Conservation (phyloP, 2,113 vertebrate genomes). For the Anas platyrhynchos region DNA sequence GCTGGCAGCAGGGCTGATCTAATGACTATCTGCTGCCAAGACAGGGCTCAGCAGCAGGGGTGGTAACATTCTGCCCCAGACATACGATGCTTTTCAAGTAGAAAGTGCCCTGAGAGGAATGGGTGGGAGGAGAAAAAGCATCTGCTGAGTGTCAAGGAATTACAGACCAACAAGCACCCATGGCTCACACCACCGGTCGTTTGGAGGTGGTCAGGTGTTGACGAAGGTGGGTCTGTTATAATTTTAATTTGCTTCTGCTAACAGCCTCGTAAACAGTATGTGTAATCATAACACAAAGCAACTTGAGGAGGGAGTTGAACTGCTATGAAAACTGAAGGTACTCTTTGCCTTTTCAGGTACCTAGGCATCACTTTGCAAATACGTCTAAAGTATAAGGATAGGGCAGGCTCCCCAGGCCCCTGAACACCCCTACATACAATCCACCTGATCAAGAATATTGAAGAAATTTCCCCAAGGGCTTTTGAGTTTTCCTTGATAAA, state of each 20-base stretch:
- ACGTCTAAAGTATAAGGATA: not conserved
- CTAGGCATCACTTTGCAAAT: not conserved
- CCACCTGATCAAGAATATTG: not conserved
- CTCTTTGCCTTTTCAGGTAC: not conserved
- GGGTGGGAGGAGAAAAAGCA: not conserved
- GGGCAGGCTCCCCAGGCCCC: not conserved
- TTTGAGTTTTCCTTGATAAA: not conserved
- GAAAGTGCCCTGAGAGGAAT: not conserved
- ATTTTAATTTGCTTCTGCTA: not conserved
- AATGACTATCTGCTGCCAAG: not conserved
- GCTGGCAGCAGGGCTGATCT: not conserved
- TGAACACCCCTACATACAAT: accelerated
- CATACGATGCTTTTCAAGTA: not conserved
- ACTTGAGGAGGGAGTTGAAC: not conserved
- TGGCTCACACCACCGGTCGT: not conserved
- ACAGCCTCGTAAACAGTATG: not conserved
- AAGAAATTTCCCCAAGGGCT: not conserved
- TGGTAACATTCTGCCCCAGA: not conserved
- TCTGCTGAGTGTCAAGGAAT: not conserved
- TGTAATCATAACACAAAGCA: not conserved
- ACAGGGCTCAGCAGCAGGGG: not conserved
- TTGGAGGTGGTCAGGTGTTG: not conserved
- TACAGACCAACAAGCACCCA: not conserved
- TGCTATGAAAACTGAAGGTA: not conserved
- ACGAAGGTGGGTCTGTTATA: not conserved